phyloP scores from a whole-genome alignment of 1,140 invertebrate genomes.

The Rhopalosiphum maidis region DNA sequence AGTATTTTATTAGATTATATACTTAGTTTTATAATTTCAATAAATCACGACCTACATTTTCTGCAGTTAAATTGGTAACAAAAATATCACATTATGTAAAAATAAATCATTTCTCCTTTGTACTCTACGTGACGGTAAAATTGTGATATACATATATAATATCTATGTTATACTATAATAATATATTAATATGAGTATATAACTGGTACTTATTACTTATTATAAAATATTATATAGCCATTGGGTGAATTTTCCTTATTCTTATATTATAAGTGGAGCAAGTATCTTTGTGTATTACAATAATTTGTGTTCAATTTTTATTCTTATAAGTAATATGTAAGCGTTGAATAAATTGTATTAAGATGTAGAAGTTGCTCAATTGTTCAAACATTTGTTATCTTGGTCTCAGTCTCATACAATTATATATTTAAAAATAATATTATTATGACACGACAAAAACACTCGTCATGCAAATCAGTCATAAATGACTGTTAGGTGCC shows the following conservation, averaged over 20 bases:
- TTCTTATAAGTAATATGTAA: neutral
- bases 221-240: neutral
- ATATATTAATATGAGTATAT: neutral
- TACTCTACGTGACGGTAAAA: neutral
- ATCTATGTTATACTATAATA: neutral
- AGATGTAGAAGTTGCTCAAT: neutral
- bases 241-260: neutral
- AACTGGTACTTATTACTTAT: neutral
- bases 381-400: constrained; percentile 1
- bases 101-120: neutral
- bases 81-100: neutral
- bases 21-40: neutral
- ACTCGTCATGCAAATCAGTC: constrained; percentile 2
- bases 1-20: neutral
- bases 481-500: constrained; percentile 3
- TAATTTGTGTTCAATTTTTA: neutral
- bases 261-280: no score
- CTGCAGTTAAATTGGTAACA: neutral
- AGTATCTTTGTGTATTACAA: neutral
- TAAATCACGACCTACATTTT: neutral
- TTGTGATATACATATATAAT: neutral
- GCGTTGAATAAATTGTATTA: neutral
- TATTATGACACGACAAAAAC: constrained; percentile 9
- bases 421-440: constrained; percentile 14
- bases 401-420: neutral